Evolutionary conservation across 2,888 invertebrate genomes (phyloP).

Genomic region (Melinopterus prodromus): DNA sequence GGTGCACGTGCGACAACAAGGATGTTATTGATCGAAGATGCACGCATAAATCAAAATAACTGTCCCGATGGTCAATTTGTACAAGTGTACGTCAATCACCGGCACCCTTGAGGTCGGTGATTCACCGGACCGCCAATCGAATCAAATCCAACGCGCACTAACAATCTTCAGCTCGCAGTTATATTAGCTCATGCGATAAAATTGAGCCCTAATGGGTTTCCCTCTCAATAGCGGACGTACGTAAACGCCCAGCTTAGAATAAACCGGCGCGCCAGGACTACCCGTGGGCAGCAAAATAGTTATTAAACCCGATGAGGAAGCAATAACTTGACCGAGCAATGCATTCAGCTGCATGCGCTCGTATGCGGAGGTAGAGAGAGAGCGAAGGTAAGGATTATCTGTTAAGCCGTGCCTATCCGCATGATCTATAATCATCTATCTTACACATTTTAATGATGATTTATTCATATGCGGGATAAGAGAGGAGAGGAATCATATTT

Average conservation of each 20-base stretch:
- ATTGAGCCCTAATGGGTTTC: background rate
- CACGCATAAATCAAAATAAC: background rate
- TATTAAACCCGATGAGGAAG: background rate
- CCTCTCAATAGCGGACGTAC: background rate
- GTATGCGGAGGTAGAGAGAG: background rate
- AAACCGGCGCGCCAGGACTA: background rate
- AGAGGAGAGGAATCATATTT: background rate
- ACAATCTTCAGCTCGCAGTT: background rate
- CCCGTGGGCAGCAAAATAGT: background rate
- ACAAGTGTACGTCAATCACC: background rate
- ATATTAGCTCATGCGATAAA: background rate
- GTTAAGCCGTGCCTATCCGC: background rate
- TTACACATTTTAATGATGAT: slow-evolving; percentile 4
- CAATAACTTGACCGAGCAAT: slow-evolving; percentile 4
- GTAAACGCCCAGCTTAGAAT: background rate
- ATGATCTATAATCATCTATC: background rate
- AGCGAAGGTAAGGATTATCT: background rate
- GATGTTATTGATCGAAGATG: background rate
- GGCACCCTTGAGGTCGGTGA: background rate
- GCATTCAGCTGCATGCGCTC: background rate
- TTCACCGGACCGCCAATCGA: background rate
- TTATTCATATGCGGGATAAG: background rate
- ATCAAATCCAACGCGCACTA: background rate
- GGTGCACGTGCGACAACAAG: too few relatives aligned
- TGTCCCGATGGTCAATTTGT: background rate